Evolutionary conservation across 2,113 vertebrate genomes (phyloP).

Genomic region (Aphelocoma coerulescens): DNA sequence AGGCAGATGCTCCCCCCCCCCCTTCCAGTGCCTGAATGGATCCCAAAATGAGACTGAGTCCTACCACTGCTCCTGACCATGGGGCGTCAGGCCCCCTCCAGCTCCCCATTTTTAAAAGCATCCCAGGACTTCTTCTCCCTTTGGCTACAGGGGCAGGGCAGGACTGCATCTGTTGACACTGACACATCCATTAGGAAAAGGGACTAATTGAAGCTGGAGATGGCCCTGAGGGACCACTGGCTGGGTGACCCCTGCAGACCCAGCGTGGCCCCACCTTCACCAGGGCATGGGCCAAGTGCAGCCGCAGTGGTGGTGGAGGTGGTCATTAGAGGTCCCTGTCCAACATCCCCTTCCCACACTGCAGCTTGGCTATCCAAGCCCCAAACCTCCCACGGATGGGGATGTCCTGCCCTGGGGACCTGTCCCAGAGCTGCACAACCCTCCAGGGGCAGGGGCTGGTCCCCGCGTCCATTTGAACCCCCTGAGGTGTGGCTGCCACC

Average conservation of each 20-base stretch:
- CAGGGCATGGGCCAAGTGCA: background rate
- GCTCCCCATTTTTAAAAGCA: background rate
- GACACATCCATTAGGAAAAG: background rate
- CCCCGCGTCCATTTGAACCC: background rate
- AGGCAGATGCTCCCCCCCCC: accelerated
- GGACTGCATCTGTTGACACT: background rate
- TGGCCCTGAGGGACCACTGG: background rate
- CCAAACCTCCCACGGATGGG: accelerated
- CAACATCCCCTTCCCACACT: background rate
- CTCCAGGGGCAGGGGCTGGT: background rate
- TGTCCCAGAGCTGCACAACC: background rate
- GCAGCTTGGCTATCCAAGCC: accelerated
- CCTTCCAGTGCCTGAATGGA: accelerated
- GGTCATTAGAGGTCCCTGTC: background rate
- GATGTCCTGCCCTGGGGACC: background rate
- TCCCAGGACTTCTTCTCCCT: background rate
- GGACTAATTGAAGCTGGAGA: background rate
- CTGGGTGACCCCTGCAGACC: background rate
- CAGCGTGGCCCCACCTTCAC: background rate
- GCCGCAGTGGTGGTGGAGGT: background rate
- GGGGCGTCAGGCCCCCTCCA: accelerated
- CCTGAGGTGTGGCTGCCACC: background rate
- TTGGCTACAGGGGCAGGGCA: background rate
- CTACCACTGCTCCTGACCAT: accelerated
- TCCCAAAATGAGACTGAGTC: background rate